These are phyloP conservation scores for Intellagama lesueurii DNA, from an alignment of 2,797 vertebrate genomes.

Conservation along the genomic window DNA sequence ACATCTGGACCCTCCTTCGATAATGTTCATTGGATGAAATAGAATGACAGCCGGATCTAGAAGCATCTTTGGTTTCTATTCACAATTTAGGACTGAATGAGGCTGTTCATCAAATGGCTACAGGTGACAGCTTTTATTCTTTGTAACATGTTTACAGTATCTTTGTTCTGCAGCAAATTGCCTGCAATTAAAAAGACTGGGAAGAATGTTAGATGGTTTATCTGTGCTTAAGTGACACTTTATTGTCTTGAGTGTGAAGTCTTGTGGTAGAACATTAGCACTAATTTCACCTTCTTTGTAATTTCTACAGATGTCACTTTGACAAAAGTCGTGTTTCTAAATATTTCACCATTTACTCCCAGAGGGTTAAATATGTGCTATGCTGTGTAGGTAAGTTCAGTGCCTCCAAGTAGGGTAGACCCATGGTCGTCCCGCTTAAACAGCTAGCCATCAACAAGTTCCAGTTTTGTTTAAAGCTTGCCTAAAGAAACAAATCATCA, in stretches of 20 bases:
- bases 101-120: not conserved
- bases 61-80: not conserved
- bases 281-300: not conserved
- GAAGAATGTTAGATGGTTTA: not conserved
- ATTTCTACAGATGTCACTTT: not conserved
- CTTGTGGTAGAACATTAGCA: not conserved
- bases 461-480: slow-evolving; percentile 1
- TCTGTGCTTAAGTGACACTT: not conserved
- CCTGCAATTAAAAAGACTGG: not conserved
- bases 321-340: not conserved
- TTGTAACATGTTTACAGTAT: not conserved
- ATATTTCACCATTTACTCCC: not conserved
- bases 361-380: not conserved
- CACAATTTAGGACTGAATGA: not conserved
- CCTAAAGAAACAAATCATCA: not conserved
- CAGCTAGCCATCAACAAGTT: not conserved
- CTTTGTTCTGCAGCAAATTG: not conserved
- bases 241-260: not conserved
- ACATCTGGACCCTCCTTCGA: not conserved
- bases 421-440: not conserved
- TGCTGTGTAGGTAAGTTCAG: not conserved
- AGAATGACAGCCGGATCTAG: not conserved
- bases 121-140: too few relatives aligned
- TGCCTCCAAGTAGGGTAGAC: not conserved
- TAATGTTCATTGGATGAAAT: not conserved